These are phyloP conservation scores for Amphiura filiformis DNA, from an alignment of 35 echinoderm and acorn worm species.

Conservation along the genomic window DNA sequence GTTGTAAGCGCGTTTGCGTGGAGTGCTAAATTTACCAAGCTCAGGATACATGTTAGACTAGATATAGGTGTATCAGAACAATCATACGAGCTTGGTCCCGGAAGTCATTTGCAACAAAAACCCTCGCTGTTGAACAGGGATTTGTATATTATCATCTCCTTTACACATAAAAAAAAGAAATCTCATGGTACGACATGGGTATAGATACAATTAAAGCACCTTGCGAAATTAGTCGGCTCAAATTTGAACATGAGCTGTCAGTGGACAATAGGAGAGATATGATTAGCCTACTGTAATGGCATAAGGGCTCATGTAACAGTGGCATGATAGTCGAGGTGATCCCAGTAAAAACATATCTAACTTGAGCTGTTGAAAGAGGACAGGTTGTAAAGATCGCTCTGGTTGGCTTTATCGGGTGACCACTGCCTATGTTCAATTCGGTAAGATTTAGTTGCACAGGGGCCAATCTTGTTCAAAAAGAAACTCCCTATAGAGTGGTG, in stretches of 20 bases:
- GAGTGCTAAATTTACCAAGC: not conserved
- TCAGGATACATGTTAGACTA: not conserved
- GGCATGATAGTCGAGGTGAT: not conserved
- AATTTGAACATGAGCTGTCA: not conserved
- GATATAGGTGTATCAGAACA: not conserved
- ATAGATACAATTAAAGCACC: not conserved
- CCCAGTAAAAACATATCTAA: not conserved
- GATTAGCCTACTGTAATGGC: not conserved
- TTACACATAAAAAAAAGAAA: not conserved
- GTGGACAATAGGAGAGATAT: not conserved
- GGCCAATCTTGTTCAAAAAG: not conserved
- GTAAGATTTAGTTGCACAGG: not conserved
- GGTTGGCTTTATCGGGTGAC: not conserved
- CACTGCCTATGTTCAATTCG: not conserved
- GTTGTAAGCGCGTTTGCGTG: not conserved
- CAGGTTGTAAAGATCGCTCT: not conserved
- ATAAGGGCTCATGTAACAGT: slow-evolving; percentile 1
- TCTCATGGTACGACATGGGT: not conserved
- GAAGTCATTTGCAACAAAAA: not conserved
- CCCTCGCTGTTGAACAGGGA: not conserved
- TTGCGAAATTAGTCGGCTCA: not conserved
- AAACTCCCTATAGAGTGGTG: not conserved
- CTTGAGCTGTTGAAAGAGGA: not conserved
- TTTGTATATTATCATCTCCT: not conserved
- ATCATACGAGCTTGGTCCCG: not conserved